Evolutionary conservation across 2,888 invertebrate species (phyloP), one percentile per base, ranked within the genome.

Genomic region (Blastobasis lacticolella): DNA sequence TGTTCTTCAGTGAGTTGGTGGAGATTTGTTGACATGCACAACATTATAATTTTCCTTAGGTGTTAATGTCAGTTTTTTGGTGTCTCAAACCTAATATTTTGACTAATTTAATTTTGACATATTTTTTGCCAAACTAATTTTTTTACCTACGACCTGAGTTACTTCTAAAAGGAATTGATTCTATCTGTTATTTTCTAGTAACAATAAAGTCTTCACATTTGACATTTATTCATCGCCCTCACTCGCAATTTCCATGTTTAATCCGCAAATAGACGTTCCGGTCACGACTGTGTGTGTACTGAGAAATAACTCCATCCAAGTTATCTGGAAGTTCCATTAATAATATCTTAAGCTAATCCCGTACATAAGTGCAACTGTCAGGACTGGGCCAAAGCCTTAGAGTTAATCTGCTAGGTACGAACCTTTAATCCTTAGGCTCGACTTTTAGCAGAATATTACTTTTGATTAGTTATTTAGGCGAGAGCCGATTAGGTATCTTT

Each of bases 261-360:
- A 23, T 23, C 23, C 23, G 9, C 41, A 41, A 41, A 41, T 6
- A 9, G 8, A 9, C 41, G 8, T 41, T 4, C 41, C 2, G 2
- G 6, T 9, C 9, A 41, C 9, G 9, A 41, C 9, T 6, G 8
- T 41, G 8, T 6, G 8, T 41, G 8, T 41, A 8, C n/a, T 10
- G 5, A 9, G 43, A 43, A 42, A n/a, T n/a, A 42, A 52, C 54
- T 54, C 48, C 49, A 49, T 55, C 50, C 48, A 50, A 55, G 50
- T 55, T 55, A 55, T 54, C 54, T 49, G 44, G 51, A 53, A 55
- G 47, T 10, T 53, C 54, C 53, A 56, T 56, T 54, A 49, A 56
- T 56, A 50, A 54, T 51, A 56, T 47, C 47, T n/a, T 1, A 38
- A 23, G 47, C 38, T 43, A 47, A 56, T 53, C 53, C 46, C 45